Percentiles rank a stretch among this genome's conserved stretches.
Evolutionary conservation across 2,113 vertebrate genomes (phyloP).

Genomic region (Petrocephalus microphthalmus): DNA sequence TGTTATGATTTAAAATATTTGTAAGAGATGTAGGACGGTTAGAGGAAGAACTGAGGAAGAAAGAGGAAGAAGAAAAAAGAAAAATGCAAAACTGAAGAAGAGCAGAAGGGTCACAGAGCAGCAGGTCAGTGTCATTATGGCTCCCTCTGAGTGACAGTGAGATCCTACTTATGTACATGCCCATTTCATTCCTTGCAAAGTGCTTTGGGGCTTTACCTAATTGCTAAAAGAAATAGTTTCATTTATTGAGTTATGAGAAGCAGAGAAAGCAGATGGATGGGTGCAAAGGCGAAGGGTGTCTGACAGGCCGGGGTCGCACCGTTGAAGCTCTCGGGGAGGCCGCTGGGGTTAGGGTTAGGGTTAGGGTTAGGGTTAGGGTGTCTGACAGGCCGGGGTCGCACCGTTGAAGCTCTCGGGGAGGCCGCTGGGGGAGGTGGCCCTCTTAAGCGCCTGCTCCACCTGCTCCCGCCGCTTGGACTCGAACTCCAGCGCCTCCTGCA

Average conservation of each 20-base stretch:
- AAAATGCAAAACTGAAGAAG: background rate
- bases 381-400: slow-evolving; percentile 41
- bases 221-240: background rate
- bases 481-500: slow-evolving; percentile 92
- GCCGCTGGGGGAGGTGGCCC: slow-evolving; percentile 67
- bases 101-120: background rate
- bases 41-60: background rate
- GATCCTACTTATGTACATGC: background rate
- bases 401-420: slow-evolving; percentile 76
- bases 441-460: slow-evolving; percentile 82
- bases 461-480: slow-evolving; percentile 87
- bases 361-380: too few species aligned
- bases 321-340: slow-evolving; percentile 73
- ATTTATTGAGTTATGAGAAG: background rate
- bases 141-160: background rate
- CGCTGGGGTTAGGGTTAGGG: too few species aligned
- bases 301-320: slow-evolving; percentile 51
- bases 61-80: background rate
- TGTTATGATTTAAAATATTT: background rate
- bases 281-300: background rate
- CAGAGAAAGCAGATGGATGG: background rate
- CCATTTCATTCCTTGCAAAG: background rate
- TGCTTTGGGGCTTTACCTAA: background rate
- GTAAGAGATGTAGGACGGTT: background rate
- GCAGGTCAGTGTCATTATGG: background rate